Evolutionary conservation across 2,888 invertebrate genomes (phyloP).

Genomic region (Leptopilina syphax): DNA sequence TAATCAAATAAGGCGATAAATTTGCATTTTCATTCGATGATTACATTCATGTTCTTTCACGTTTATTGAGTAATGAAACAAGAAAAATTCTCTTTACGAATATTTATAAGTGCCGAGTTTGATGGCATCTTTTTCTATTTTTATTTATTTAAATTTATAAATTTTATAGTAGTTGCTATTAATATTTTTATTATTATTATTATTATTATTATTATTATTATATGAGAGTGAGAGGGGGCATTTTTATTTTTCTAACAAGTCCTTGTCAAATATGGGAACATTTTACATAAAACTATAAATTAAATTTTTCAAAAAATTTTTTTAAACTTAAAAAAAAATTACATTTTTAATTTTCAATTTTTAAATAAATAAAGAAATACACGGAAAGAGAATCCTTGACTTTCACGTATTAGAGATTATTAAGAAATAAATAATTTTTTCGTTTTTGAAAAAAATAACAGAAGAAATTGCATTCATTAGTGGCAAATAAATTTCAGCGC

Average conservation of each 20-base stretch:
- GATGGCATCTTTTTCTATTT: conserved; percentile 3
- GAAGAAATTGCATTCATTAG: conserved; percentile 6
- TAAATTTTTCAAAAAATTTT: no score
- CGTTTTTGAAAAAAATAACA: neutral
- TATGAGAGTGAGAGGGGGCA: no score
- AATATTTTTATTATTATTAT: neutral
- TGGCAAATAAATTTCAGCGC: conserved; percentile 1
- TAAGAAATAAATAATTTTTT: conserved; percentile 22
- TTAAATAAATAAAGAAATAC: no score
- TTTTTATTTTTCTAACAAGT: no score
- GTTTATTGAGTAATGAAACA: conserved; percentile 16
- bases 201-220: no score
- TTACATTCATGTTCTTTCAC: conserved; percentile 1
- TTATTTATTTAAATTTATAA: neutral
- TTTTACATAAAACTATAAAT: no score
- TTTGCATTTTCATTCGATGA: conserved; percentile 38
- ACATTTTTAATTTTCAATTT: no score
- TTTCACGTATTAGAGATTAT: no score
- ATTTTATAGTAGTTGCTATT: neutral
- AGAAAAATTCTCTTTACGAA: conserved; percentile 18
- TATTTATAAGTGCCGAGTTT: conserved; percentile 26
- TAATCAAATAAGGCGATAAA: conserved; percentile 36
- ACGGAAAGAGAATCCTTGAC: no score
- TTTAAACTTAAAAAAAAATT: no score
- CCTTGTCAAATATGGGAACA: no score